These are phyloP conservation scores for Cheilosia vulpina DNA, from an alignment of 2,888 invertebrate species.

Conservation along the genomic window DNA sequence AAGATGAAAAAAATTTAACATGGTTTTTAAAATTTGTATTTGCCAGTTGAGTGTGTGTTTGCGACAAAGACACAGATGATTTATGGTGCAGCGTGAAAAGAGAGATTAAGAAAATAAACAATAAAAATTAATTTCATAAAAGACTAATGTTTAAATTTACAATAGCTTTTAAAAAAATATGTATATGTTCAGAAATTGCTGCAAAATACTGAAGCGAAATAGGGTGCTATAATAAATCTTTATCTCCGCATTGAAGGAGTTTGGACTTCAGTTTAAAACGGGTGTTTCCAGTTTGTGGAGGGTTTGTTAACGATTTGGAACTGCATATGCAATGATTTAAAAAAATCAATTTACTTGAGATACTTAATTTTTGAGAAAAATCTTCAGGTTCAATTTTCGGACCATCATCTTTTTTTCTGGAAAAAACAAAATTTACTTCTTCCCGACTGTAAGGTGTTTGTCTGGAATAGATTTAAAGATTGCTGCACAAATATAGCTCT, in stretches of 20 bases:
- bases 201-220: conserved; percentile 42
- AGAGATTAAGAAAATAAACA: conserved; percentile 68
- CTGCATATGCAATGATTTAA: no score
- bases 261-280: background rate
- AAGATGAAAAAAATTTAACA: conserved; percentile 15
- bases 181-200: background rate
- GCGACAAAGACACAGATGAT: conserved; percentile 72
- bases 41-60: conserved; percentile 69
- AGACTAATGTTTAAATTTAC: conserved; percentile 22
- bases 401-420: no score
- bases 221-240: background rate
- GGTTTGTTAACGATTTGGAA: no score
- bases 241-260: background rate
- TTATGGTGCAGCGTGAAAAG: conserved; percentile 77
- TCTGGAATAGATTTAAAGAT: no score
- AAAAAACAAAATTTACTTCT: no score
- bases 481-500: no score
- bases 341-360: no score
- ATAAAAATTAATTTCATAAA: conserved; percentile 48
- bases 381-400: no score
- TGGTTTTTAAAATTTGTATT: conserved; percentile 38
- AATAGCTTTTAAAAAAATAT: conserved; percentile 9
- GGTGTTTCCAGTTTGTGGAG: no score
- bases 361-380: no score
- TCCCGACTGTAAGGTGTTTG: no score